Conservation (phyloP, 2,113 vertebrate genomes). For the Ammodramus savannarum region DNA sequence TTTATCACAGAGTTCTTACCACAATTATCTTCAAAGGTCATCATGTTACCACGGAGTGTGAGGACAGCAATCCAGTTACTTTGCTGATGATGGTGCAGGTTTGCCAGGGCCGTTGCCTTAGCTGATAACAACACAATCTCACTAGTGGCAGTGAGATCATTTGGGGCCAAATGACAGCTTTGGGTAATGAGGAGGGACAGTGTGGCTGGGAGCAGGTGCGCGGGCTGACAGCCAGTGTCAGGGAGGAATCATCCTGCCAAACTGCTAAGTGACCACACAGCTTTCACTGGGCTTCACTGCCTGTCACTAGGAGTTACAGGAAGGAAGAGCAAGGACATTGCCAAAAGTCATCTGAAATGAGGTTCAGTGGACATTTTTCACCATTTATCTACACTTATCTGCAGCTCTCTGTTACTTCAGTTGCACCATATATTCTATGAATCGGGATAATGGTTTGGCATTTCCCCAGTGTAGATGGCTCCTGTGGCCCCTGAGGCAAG, state of each 20-base stretch:
- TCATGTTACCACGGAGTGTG: rapidly evolving
- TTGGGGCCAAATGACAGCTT: not conserved
- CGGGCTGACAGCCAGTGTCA: not conserved
- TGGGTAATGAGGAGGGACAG: not conserved
- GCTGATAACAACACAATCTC: not conserved
- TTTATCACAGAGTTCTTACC: not conserved
- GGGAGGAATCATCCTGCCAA: not conserved
- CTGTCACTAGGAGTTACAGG: not conserved
- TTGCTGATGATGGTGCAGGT: not conserved
- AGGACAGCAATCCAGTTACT: not conserved
- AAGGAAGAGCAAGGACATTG: not conserved
- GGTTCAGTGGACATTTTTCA: not conserved
- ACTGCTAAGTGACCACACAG: not conserved
- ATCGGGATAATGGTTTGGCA: not conserved
- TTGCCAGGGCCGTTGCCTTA: not conserved
- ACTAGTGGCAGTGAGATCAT: not conserved
- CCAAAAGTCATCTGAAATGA: not conserved
- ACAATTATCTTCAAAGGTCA: not conserved
- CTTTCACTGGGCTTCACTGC: not conserved
- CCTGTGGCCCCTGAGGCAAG: not conserved
- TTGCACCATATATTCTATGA: not conserved
- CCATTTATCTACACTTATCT: not conserved
- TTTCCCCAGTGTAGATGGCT: not conserved
- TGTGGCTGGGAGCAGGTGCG: not conserved
- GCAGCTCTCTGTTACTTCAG: not conserved